phyloP scores from a whole-genome alignment of 2,797 vertebrate genomes.

The Malacoctenus gilli region DNA sequence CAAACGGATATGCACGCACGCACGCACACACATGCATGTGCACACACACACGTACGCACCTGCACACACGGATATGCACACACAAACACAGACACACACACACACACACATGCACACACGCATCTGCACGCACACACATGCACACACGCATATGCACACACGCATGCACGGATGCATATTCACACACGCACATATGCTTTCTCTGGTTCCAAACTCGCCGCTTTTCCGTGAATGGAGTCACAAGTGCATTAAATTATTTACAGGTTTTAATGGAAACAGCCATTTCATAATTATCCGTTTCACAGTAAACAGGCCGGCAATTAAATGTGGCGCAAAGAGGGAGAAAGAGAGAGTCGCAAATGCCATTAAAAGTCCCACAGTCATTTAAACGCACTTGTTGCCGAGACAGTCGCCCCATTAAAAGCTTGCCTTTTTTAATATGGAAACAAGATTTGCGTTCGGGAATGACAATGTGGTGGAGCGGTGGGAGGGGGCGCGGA shows the following conservation, averaged over 20 bases:
- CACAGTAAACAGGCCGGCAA: conserved; percentile 65
- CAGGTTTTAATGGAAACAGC: conserved; percentile 80
- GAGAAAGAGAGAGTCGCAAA: conserved; percentile 62
- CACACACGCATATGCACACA: no score
- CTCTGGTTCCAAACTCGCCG: conserved; percentile 47
- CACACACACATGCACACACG: no score
- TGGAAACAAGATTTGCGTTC: conserved; percentile 78
- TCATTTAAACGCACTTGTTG: conserved; percentile 77
- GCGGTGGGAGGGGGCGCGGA: conserved; percentile 4
- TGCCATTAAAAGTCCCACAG: conserved; percentile 80
- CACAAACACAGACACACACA: no score
- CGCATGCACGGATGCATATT: no score
- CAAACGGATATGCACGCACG: no score
- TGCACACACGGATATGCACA: no score
- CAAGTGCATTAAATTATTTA: conserved; percentile 73
- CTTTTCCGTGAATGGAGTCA: conserved; percentile 61
- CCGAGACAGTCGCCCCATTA: conserved; percentile 75
- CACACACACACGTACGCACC: no score
- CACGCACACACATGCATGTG: no score
- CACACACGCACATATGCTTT: conserved; percentile 40
- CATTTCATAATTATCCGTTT: conserved; percentile 79
- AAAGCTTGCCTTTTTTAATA: conserved; percentile 76
- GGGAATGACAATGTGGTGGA: conserved; percentile 61
- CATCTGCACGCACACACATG: no score
- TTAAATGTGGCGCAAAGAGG: conserved; percentile 47